Base-by-base conservation (phyloP, 2,888 invertebrate species). In the Zhuqinia jingwanae region DNA sequence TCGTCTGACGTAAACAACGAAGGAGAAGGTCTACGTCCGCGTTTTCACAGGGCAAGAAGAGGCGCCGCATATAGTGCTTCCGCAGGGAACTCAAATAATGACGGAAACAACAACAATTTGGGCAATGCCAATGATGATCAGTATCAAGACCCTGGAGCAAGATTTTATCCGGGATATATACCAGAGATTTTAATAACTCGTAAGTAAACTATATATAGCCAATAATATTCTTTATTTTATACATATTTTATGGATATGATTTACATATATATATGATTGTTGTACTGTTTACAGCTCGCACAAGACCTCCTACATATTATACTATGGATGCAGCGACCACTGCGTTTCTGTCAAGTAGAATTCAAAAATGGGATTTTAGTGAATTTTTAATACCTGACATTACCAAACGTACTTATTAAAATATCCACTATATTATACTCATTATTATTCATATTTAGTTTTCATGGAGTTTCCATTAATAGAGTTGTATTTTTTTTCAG, bases 261-360 rank as follows among this genome's bases (percentile, higher is more conserved):
- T 30, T n/a, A 73, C 10, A 53, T 63, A 58, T 58, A 60, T 53
- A n/a, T 22, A n/a, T 42, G 42, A 17, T 82, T n/a, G 20, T 20
- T 2, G 6, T 20, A 56, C 2, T 56, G 56, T 56, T 42, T 73
- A 17, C 15, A 90, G 90, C 90, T 53, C 87, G 90, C 15, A 89
- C 90, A 17, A 73, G 90, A 68, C 89, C 90, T 22, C 88, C 88
- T 8, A 90, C 89, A 0, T 90, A 90, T 60, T 90, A 90, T 47
- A 90, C 90, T 20, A 89, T 90, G 89, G 90, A 90, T 80, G 90
- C 90, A 11, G 89, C 90, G 1, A 90, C 90, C 13, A 90, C 90
- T 50, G 90, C 90, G 11, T 91, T 90, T 80, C 76, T 91, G 10
- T 90, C 90, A 6, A 90, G 90, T 83, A 80, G 91, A 77, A 90